phyloP scores from a whole-genome alignment of 2,797 vertebrate species.

The Leptoclinus maculatus region DNA sequence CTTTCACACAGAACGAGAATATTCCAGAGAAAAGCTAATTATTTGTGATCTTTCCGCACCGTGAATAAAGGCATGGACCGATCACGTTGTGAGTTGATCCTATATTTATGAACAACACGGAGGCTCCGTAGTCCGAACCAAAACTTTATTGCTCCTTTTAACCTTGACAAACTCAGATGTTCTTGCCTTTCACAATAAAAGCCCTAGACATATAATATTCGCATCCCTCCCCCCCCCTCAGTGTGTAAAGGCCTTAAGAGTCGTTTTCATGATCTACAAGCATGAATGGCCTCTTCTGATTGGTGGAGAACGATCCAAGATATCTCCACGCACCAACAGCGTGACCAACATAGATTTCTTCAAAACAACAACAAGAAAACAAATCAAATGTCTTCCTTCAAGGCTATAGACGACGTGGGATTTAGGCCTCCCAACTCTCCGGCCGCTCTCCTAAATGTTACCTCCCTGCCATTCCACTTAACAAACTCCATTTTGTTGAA shows the following conservation, averaged over 20 bases:
- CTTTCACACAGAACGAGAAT: not conserved
- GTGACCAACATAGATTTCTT: fast-evolving
- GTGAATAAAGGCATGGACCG: too few species aligned
- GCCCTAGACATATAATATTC: too few species aligned
- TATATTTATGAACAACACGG: too few species aligned
- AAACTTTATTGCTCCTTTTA: too few species aligned
- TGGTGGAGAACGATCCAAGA: not conserved
- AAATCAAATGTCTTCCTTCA: not conserved
- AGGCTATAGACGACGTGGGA: not conserved
- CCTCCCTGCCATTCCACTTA: constrained; percentile 52
- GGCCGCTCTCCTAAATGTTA: constrained; percentile 11
- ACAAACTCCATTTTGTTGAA: constrained; percentile 75
- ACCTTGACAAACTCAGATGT: too few species aligned
- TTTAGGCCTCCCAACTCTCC: constrained; percentile 1
- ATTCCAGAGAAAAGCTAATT: not conserved
- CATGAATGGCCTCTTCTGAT: not conserved
- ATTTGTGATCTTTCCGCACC: too few species aligned
- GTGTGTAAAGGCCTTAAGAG: too few species aligned
- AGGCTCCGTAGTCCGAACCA: too few species aligned
- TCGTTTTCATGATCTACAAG: too few species aligned
- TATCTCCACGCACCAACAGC: not conserved
- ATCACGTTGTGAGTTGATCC: too few species aligned
- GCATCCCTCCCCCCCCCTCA: too few species aligned
- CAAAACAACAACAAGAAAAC: not conserved
- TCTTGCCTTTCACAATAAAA: too few species aligned